Evolutionary conservation across 2,888 invertebrate genomes (phyloP).

Genomic region (Microctonus aethiopoides): DNA sequence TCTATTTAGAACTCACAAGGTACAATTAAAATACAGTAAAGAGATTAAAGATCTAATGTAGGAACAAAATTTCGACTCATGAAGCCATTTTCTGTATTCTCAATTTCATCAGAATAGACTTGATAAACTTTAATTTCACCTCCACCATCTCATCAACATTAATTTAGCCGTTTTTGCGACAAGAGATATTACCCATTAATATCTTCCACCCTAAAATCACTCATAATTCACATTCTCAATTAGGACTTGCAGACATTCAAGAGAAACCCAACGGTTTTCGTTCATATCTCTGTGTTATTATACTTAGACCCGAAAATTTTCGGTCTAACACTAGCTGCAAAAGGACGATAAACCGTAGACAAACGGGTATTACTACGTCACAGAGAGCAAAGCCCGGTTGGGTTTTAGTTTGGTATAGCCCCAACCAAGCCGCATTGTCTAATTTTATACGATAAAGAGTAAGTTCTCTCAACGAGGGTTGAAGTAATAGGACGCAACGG

Average conservation of each 20-base stretch:
- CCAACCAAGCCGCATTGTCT: constrained; percentile 36
- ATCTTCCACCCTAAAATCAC: neutral
- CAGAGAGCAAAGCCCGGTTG: constrained; percentile 32
- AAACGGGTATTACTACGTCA: constrained; percentile 24
- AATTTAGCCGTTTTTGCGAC: neutral
- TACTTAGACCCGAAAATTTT: constrained; percentile 16
- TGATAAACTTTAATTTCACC: neutral
- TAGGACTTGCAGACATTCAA: constrained; percentile 22
- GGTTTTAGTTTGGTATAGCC: constrained; percentile 10
- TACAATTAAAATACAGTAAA: too few relatives aligned
- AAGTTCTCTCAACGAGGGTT: constrained; percentile 20
- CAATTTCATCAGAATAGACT: neutral
- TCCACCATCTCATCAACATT: constrained; percentile 5
- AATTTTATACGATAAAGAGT: constrained; percentile 43
- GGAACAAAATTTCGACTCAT: too few relatives aligned
- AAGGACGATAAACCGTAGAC: constrained; percentile 43
- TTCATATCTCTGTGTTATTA: neutral
- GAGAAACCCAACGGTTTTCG: neutral
- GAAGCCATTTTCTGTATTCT: neutral
- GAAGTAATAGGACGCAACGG: constrained; percentile 37
- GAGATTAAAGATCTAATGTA: too few relatives aligned
- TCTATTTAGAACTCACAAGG: too few relatives aligned
- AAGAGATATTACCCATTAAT: constrained; percentile 7
- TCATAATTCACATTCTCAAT: constrained; percentile 33
- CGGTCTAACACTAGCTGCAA: constrained; percentile 39